phyloP scores from a whole-genome alignment of 2,113 vertebrate species.

The Aix galericulata region DNA sequence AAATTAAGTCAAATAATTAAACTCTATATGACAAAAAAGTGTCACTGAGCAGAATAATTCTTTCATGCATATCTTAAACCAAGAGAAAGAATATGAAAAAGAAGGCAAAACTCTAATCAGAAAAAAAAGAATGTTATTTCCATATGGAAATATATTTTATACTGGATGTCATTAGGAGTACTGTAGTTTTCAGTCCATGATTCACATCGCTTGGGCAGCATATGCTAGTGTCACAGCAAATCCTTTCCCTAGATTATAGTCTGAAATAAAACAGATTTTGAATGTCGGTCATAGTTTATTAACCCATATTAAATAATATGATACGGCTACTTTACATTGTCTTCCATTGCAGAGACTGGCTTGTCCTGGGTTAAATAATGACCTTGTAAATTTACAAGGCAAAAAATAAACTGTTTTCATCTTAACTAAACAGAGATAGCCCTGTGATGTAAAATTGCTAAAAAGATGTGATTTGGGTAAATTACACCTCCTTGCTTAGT shows the following conservation, averaged over 20 bases:
- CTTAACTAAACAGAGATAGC: slow-evolving; percentile 77
- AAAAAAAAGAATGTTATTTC: slow-evolving; percentile 49
- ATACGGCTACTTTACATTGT: slow-evolving; percentile 49
- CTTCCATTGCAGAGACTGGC: slow-evolving; percentile 38
- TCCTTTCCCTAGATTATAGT: not conserved
- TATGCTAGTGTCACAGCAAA: not conserved
- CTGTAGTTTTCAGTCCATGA: slow-evolving; percentile 15
- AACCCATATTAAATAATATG: slow-evolving; percentile 60
- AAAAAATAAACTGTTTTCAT: slow-evolving; percentile 73
- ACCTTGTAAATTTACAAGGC: slow-evolving; percentile 66
- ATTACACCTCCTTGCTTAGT: slow-evolving; percentile 78
- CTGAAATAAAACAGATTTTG: slow-evolving; percentile 42
- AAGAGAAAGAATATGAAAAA: slow-evolving; percentile 16
- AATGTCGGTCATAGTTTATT: slow-evolving; percentile 61
- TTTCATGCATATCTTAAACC: slow-evolving; percentile 22
- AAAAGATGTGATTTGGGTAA: slow-evolving; percentile 77
- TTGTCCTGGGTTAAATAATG: slow-evolving; percentile 71
- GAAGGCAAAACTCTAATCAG: slow-evolving; percentile 22
- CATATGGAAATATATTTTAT: slow-evolving; percentile 14
- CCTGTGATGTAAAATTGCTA: slow-evolving; percentile 75
- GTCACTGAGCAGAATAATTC: slow-evolving; percentile 12
- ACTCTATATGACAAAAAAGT: slow-evolving; percentile 9
- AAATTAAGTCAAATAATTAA: slow-evolving; percentile 63
- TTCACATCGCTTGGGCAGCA: not conserved
- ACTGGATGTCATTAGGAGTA: not conserved